Evolutionary conservation across 2,797 vertebrate genomes (phyloP), one percentile per base, ranked within the genome.

Genomic region (Trachurus trachurus): DNA sequence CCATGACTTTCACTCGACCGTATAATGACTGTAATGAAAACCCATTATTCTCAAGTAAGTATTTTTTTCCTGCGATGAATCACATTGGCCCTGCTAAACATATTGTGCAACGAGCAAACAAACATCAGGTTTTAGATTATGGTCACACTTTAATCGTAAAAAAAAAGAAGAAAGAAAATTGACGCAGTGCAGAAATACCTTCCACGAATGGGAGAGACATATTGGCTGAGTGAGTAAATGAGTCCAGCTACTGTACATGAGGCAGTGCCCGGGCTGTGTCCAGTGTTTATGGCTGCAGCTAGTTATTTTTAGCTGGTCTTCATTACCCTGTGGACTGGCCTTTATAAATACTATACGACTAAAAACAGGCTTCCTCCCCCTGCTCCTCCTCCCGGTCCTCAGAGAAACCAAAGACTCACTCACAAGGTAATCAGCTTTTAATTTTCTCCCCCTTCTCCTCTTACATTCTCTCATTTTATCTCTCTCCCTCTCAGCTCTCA

Each of bases 351-450:
- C 52, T 79, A 66, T 72, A 73, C 74, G 67, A 78, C 58, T 66
- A 60, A 80, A 85, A 86, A 80, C 71, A 71, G 67, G 37, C 72
- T 80, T 78, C 58, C 69, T 81, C 45, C 70, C 68, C 6, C 63
- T 2, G 16, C 56, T 60, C 75, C 74, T 66, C 70, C 64, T 57
- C 59, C 21, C 49, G 31, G 26, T 87, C 87, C 79, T 80, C 70
- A 65, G 87, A 86, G 66, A 84, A 87, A 88, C 63, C 49, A 77
- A 56, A 87, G 63, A 83, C 87, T 89, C 82, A 71, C 83, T 93
- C 84, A 78, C 76, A 74, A 86, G 82, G 81, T 93, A 93, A 94
- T 94, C 86, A 94, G 88, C 89, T 93, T 93, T 93, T 91, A 91
- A 93, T 94, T 89, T 87, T 79, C 75, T 80, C 67, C 78, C 81